Percentiles rank a stretch among this genome's conserved stretches.
phyloP scores from a whole-genome alignment of 2,888 invertebrate species.

The Barypeithes pellucidus region DNA sequence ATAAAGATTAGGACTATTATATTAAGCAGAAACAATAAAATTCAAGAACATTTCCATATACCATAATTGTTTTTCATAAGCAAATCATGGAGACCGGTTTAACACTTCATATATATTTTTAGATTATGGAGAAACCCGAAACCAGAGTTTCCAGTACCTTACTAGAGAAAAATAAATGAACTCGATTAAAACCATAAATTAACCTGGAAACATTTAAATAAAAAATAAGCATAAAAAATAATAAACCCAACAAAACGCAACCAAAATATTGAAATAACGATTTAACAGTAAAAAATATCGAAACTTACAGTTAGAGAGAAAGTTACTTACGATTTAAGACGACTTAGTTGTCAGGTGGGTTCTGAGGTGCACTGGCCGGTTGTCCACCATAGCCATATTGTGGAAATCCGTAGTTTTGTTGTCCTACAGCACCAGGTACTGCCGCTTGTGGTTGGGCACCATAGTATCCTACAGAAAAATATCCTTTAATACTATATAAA shows the following conservation, averaged over 20 bases:
- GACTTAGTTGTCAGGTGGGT: slow-evolving; percentile 37
- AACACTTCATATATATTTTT: no score
- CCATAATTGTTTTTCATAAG: no score
- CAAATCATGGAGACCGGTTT: no score
- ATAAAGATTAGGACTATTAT: no score
- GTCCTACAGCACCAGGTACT: slow-evolving; percentile 66
- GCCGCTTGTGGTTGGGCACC: slow-evolving; percentile 66
- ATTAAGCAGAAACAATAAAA: no score
- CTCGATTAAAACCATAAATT: background rate
- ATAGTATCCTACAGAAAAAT: slow-evolving; percentile 63
- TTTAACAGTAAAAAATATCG: slow-evolving; percentile 9
- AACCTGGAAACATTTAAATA: slow-evolving; percentile 3
- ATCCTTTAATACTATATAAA: no score
- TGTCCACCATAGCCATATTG: slow-evolving; percentile 69
- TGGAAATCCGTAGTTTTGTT: slow-evolving; percentile 70
- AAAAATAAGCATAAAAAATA: slow-evolving; percentile 3
- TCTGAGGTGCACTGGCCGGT: slow-evolving; percentile 51
- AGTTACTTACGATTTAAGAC: slow-evolving; percentile 31
- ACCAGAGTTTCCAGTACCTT: slow-evolving; percentile 13
- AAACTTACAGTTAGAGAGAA: background rate
- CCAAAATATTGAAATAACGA: slow-evolving; percentile 6
- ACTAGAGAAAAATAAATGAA: background rate
- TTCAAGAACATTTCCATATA: no score
- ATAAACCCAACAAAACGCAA: slow-evolving; percentile 18
- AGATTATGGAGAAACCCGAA: background rate